These are phyloP conservation scores for Lutjanus campechanus DNA, from an alignment of 2,797 vertebrate species.

Conservation along the genomic window DNA sequence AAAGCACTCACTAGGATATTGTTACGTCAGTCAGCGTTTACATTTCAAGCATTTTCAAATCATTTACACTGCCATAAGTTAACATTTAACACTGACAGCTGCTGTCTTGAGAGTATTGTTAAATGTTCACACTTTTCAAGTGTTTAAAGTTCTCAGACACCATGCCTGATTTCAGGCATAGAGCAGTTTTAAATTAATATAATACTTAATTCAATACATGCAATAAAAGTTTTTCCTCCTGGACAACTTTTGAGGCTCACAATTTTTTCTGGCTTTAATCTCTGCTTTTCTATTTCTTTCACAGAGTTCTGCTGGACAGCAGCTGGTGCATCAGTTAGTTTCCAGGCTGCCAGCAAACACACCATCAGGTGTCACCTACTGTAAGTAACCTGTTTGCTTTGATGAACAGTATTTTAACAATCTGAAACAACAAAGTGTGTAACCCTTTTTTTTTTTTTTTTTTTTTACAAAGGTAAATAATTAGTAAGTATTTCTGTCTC, in stretches of 20 bases:
- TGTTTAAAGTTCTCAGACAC: too few species aligned
- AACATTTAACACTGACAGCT: neutral
- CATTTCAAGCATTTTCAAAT: neutral
- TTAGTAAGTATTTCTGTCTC: neutral
- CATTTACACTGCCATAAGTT: neutral
- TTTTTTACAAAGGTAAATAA: neutral
- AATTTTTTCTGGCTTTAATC: too few species aligned
- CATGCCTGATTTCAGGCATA: too few species aligned
- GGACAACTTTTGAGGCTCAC: too few species aligned
- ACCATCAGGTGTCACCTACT: constrained; percentile 15
- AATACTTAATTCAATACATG: too few species aligned
- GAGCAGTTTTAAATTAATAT: too few species aligned
- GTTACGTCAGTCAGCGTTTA: neutral
- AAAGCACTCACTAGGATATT: neutral
- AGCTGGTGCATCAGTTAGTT: neutral
- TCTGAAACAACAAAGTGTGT: neutral
- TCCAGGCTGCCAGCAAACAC: constrained; percentile 2
- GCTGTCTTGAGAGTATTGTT: neutral
- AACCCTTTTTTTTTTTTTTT: neutral
- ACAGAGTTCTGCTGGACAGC: constrained; percentile 37
- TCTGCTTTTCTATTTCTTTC: constrained; percentile 13
- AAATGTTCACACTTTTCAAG: too few species aligned
- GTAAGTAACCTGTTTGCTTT: constrained; percentile 63
- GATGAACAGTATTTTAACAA: neutral
- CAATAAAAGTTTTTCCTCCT: too few species aligned